Percentiles rank a stretch among this genome's conserved stretches.
These are phyloP conservation scores for Acrobeloides nanus DNA, from an alignment of 2,888 invertebrate species.

Conservation along the genomic window DNA sequence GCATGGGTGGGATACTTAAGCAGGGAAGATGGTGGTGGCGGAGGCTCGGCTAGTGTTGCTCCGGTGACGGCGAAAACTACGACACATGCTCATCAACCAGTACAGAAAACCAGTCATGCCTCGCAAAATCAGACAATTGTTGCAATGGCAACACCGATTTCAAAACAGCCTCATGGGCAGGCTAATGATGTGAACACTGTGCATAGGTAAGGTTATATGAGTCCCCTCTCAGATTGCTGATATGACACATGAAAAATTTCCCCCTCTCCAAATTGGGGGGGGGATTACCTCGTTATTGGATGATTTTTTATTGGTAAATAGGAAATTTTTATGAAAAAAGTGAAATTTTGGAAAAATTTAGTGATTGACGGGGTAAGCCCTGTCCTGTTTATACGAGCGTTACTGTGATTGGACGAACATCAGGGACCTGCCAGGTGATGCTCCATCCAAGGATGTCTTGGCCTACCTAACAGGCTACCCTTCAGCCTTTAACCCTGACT, in stretches of 20 bases:
- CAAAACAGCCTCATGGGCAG: too few relatives aligned
- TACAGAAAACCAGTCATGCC: neutral
- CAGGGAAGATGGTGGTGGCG: conserved; percentile 35
- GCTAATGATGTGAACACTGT: too few relatives aligned
- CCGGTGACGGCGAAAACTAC: conserved; percentile 2
- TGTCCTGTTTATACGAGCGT: conserved; percentile 22
- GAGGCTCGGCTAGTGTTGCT: neutral
- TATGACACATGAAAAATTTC: too few relatives aligned
- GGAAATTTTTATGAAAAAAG: too few relatives aligned
- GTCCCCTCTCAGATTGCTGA: too few relatives aligned
- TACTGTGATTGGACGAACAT: conserved; percentile 28
- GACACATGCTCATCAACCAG: too few relatives aligned
- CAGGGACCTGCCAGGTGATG: conserved; percentile 1
- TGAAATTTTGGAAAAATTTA: conserved; percentile 8
- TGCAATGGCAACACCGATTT: too few relatives aligned
- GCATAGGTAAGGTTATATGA: too few relatives aligned
- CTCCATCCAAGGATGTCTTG: conserved; percentile 1
- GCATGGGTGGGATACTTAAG: conserved; percentile 51
- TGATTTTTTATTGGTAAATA: too few relatives aligned
- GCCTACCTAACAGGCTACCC: conserved; percentile 2
- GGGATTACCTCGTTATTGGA: too few relatives aligned
- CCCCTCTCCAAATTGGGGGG: too few relatives aligned
- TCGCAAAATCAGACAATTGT: too few relatives aligned
- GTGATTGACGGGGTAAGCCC: conserved; percentile 23
- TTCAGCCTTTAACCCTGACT: neutral